Evolutionary conservation across 2,797 vertebrate genomes (phyloP).

Genomic region (Enteromius afrohamiltoni): DNA sequence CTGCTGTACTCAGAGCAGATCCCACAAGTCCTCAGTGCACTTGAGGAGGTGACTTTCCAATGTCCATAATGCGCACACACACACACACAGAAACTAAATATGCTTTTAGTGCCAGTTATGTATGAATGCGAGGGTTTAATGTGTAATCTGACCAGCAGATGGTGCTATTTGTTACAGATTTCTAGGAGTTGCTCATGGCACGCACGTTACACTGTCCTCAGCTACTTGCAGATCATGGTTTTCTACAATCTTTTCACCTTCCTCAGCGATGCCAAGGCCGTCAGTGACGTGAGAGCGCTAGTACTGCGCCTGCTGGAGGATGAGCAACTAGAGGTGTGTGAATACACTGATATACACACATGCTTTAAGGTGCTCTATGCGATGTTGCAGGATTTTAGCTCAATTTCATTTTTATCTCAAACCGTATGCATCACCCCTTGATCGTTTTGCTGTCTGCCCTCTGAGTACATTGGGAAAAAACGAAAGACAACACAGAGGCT

Average conservation of each 20-base stretch:
- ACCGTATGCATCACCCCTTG: too few species aligned
- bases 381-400: too few species aligned
- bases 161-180: constrained; percentile 79
- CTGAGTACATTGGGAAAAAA: too few species aligned
- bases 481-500: too few species aligned
- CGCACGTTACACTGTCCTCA: constrained; percentile 92
- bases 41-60: constrained; percentile 82
- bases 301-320: constrained; percentile 91
- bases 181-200: constrained; percentile 97
- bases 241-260: constrained; percentile 99
- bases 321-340: constrained; percentile 91
- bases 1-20: constrained; percentile 95
- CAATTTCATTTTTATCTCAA: too few species aligned
- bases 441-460: too few species aligned
- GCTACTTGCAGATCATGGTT: constrained; percentile 98
- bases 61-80: not conserved
- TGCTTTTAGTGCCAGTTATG: not conserved
- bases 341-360: not conserved
- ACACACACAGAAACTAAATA: constrained; percentile 7
- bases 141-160: constrained; percentile 35
- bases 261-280: constrained; percentile 85
- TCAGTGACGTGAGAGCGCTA: constrained; percentile 84
- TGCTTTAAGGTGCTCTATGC: too few species aligned
- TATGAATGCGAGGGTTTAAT: not conserved
- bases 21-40: constrained; percentile 88